Evolutionary conservation across 2,113 vertebrate species (phyloP), one percentile per base, ranked within the genome.

Genomic region (Gavia stellata): DNA sequence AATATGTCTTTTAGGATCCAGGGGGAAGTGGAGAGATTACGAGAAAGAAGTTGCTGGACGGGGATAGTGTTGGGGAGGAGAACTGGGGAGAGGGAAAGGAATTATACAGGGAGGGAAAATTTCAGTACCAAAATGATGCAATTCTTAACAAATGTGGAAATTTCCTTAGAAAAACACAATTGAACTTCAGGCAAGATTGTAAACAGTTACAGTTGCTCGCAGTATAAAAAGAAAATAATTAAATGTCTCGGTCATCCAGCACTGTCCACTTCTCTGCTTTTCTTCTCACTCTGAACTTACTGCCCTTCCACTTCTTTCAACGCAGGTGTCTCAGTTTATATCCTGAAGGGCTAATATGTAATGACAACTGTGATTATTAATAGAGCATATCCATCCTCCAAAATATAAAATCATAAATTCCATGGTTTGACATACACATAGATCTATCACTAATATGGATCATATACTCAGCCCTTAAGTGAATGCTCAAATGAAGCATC

Each of bases 41-140:
- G n/a, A 81, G 68, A 73, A 94, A 77, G 40, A 38, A 47, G 9
- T 73, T 47, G 4, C 21, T 81, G 31, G 26, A 31, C 15, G 33
- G 12, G 52, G 1, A 17, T 34, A 62, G 40, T n/a, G 24, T n/a
- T 52, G 11, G 5, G 11, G 14, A 81, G 12, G 17, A 85, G 29
- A 65, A 66, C 5, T 36, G 29, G 28, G 18, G 18, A 81, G 42
- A 42, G 10, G 15, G 21, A 49, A 63, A 33, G 24, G 33, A 88
- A 34, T 78, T 50, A 33, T 59, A 49, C 0, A 0, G 3, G 3
- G 17, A 92, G 9, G 17, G 23, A 88, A 58, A 11, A 36, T 83
- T 50, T 83, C 49, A 47, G 21, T 86, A 77, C 12, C 1, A 10
- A 8, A 2, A 0, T 72, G 40, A 68, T 70, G 34, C 38, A 45